Conservation (phyloP, 2,888 invertebrate genomes). For the Hydropsyche betteni region DNA sequence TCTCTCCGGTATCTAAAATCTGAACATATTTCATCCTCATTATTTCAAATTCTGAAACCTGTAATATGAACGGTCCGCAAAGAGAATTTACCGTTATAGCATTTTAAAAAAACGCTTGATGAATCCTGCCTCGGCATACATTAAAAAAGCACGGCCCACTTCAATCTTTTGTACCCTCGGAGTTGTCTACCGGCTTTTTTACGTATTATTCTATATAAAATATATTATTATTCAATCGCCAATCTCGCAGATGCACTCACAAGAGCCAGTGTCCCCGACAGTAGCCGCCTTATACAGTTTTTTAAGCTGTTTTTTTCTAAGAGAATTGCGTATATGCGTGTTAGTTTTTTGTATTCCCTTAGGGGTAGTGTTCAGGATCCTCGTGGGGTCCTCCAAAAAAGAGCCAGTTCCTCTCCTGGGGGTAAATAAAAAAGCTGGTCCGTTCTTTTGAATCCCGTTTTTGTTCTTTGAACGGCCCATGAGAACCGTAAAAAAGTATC, state of each 20-base stretch:
- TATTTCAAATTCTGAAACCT: too few relatives aligned
- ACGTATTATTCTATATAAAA: not conserved
- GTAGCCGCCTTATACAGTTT: conserved; percentile 30
- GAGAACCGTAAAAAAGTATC: conserved; percentile 47
- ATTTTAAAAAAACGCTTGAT: conserved; percentile 32
- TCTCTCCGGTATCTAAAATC: too few relatives aligned
- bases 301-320: conserved; percentile 14
- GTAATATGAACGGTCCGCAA: not conserved
- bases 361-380: conserved; percentile 50
- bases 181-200: conserved; percentile 47
- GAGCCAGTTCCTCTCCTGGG: conserved; percentile 42
- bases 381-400: conserved; percentile 31
- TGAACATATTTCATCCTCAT: too few relatives aligned
- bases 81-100: conserved; percentile 14
- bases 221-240: not conserved
- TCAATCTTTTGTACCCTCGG: conserved; percentile 45
- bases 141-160: conserved; percentile 41
- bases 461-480: conserved; percentile 36
- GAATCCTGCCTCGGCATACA: conserved; percentile 19
- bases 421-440: conserved; percentile 48
- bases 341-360: conserved; percentile 37
- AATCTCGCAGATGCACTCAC: conserved; percentile 42
- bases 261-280: conserved; percentile 33
- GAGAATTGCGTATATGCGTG: too few relatives aligned
- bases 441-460: conserved; percentile 49